phyloP scores from a whole-genome alignment of 2,888 invertebrate species.

The Eupithecia subfuscata region DNA sequence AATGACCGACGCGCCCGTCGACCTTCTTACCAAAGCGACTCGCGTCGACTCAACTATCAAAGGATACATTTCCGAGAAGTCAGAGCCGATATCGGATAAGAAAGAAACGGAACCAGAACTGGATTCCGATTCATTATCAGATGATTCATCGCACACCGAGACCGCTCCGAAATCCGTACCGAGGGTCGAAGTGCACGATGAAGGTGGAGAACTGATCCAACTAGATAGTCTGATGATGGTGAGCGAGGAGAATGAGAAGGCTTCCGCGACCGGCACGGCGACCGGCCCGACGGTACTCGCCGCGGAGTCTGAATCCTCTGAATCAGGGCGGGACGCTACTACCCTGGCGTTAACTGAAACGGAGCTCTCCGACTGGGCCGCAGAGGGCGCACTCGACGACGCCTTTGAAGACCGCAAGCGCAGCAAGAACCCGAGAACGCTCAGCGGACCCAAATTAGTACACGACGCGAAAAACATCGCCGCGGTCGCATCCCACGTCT shows the following conservation, averaged over 20 bases:
- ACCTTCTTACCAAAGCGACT: constrained; percentile 65
- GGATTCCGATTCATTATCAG: constrained; percentile 85
- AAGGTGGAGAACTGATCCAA: constrained; percentile 87
- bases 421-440: constrained; percentile 64
- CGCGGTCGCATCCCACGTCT: constrained; percentile 72
- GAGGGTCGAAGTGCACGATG: constrained; percentile 89
- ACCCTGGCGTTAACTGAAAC: constrained; percentile 92
- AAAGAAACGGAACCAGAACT: constrained; percentile 70
- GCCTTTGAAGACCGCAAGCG: constrained; percentile 71
- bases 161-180: constrained; percentile 84
- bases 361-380: constrained; percentile 95
- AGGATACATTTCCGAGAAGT: constrained; percentile 81
- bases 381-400: constrained; percentile 91
- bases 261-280: constrained; percentile 62
- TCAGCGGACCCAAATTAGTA: constrained; percentile 69
- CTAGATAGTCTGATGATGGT: constrained; percentile 85
- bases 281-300: constrained; percentile 76
- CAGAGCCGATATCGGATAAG: constrained; percentile 75
- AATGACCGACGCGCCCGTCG: constrained; percentile 69
- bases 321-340: constrained; percentile 88
- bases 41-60: constrained; percentile 58
- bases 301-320: constrained; percentile 82
- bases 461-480: constrained; percentile 75
- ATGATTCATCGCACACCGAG: constrained; percentile 71
- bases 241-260: constrained; percentile 63